Conservation (phyloP, 2,797 vertebrate genomes). For the Cichlasoma orientale region DNA sequence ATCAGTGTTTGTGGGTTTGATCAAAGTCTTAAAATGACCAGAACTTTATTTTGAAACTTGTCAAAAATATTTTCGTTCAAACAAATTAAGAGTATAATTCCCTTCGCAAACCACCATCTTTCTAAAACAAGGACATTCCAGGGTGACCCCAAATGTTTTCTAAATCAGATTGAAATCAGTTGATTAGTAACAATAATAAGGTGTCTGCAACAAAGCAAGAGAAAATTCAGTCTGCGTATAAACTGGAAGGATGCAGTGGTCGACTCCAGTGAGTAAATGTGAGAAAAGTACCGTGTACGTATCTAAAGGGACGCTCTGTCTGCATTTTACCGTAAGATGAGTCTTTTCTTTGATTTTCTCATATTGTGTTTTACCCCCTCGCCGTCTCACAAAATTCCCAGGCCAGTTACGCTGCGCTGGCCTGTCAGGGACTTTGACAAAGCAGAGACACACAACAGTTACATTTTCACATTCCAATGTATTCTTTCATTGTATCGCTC, state of each 20-base stretch:
- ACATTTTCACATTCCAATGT: constrained; percentile 9
- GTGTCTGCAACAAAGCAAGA: background rate
- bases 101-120: background rate
- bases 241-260: background rate
- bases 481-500: background rate
- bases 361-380: too few species aligned
- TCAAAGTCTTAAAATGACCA: too few species aligned
- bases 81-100: background rate
- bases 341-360: background rate
- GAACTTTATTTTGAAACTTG: too few species aligned
- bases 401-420: background rate
- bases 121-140: background rate
- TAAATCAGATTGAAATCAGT: background rate
- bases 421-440: background rate
- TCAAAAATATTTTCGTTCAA: background rate
- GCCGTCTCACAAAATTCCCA: background rate
- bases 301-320: background rate
- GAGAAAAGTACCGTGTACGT: background rate
- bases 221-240: background rate
- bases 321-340: background rate
- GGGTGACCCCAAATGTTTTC: background rate
- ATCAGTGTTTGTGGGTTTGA: too few species aligned
- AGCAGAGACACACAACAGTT: constrained; percentile 12
- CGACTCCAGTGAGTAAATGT: background rate
- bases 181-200: background rate